Percentiles rank a stretch among this genome's conserved stretches.
These are phyloP conservation scores for Poeciliopsis turneri DNA, from an alignment of 2,797 vertebrate species.

Conservation along the genomic window DNA sequence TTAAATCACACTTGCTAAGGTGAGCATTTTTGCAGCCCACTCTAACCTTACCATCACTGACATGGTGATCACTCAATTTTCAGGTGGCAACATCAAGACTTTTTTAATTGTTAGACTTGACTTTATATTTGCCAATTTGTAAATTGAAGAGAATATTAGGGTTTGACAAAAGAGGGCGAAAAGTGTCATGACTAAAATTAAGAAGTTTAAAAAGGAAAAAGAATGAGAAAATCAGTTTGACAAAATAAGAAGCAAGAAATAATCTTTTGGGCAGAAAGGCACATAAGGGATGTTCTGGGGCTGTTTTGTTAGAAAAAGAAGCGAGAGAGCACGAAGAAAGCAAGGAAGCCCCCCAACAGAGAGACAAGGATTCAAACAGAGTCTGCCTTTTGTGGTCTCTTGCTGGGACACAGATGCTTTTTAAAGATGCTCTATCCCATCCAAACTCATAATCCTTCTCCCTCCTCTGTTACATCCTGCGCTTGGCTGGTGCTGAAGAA, in stretches of 20 bases:
- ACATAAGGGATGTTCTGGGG: background rate
- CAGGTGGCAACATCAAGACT: conserved; percentile 52
- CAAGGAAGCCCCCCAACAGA: conserved; percentile 44
- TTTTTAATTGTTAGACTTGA: conserved; percentile 60
- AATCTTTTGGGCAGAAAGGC: conserved; percentile 33
- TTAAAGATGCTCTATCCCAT: conserved; percentile 65
- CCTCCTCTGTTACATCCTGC: conserved; percentile 61
- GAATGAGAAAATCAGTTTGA: conserved; percentile 51
- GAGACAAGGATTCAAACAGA: conserved; percentile 53
- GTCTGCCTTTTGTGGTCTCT: conserved; percentile 64
- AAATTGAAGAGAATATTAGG: conserved; percentile 38
- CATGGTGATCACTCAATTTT: conserved; percentile 55
- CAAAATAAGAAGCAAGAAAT: conserved; percentile 34
- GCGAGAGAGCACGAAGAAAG: conserved; percentile 47
- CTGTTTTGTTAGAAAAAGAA: conserved; percentile 17
- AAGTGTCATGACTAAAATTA: conserved; percentile 17
- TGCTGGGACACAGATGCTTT: conserved; percentile 65
- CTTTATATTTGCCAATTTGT: conserved; percentile 60
- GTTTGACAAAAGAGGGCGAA: conserved; percentile 20
- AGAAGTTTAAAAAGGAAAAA: conserved; percentile 32
- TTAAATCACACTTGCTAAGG: conserved; percentile 41
- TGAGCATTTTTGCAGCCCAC: conserved; percentile 57
- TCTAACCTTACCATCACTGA: conserved; percentile 59
- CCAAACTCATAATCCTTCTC: conserved; percentile 54
- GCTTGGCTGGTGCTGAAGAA: conserved; percentile 55